phyloP scores from a whole-genome alignment of 2,113 vertebrate genomes.

The Misgurnus mizolepis region DNA sequence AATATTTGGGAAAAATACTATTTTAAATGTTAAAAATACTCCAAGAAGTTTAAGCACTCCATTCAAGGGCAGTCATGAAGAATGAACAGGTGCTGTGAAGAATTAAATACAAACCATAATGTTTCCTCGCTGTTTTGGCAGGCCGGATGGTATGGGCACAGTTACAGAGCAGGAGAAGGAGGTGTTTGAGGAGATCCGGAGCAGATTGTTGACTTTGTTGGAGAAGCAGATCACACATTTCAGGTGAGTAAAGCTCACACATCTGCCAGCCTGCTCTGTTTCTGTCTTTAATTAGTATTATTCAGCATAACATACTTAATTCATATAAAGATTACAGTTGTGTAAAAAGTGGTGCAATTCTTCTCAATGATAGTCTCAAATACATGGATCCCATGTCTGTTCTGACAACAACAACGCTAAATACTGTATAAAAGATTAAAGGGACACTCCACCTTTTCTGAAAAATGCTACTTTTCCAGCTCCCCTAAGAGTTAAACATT shows the following conservation, averaged over 20 bases:
- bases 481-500: no score
- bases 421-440: no score
- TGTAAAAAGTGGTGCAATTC: no score
- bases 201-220: constrained; percentile 82
- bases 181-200: constrained; percentile 87
- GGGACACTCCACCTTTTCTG: no score
- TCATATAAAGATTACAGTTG: no score
- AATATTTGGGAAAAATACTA: neutral
- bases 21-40: neutral
- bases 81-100: constrained; percentile 15
- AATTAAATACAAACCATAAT: neutral
- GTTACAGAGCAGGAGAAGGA: constrained; percentile 91
- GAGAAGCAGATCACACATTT: constrained; percentile 97
- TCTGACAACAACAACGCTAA: no score
- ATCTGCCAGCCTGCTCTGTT: neutral
- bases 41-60: neutral
- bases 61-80: constrained; percentile 7
- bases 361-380: no score
- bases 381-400: no score
- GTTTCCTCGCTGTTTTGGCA: constrained; percentile 58
- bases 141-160: constrained; percentile 94
- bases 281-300: neutral
- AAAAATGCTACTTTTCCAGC: no score
- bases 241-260: constrained; percentile 73
- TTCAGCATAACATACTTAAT: no score